Evolutionary conservation across 1,140 invertebrate species (phyloP).

Genomic region (Cepaea nemoralis): DNA sequence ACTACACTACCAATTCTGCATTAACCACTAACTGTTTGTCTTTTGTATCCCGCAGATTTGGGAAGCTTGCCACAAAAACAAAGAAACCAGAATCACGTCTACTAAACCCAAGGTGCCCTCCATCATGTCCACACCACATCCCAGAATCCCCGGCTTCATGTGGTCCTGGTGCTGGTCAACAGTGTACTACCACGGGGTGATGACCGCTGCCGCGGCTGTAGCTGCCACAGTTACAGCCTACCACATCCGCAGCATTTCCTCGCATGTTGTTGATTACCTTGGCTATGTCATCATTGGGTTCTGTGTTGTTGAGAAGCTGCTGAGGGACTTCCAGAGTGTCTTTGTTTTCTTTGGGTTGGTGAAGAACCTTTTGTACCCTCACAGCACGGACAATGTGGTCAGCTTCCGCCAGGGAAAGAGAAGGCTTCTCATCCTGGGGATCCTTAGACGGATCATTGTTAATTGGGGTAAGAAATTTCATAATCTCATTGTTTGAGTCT

Average conservation of each 20-base stretch:
- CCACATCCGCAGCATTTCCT: slow-evolving; percentile 38
- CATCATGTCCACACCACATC: slow-evolving; percentile 23
- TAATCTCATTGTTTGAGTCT: too few relatives aligned
- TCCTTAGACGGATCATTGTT: slow-evolving; percentile 60
- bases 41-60: neutral
- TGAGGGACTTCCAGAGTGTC: slow-evolving; percentile 65
- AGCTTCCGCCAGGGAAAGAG: slow-evolving; percentile 48
- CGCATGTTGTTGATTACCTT: slow-evolving; percentile 45
- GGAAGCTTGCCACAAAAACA: slow-evolving; percentile 26
- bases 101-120: slow-evolving; percentile 19
- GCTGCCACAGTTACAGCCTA: slow-evolving; percentile 50
- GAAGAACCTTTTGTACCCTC: slow-evolving; percentile 66
- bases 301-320: slow-evolving; percentile 63
- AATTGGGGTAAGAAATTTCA: slow-evolving; percentile 63
- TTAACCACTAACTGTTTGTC: too few relatives aligned
- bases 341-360: slow-evolving; percentile 66
- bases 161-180: slow-evolving; percentile 63
- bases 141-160: slow-evolving; percentile 49
- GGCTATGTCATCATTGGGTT: slow-evolving; percentile 65
- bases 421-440: slow-evolving; percentile 54
- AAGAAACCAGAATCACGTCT: slow-evolving; percentile 55
- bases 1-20: too few relatives aligned
- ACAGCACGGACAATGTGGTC: slow-evolving; percentile 34
- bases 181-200: slow-evolving; percentile 61
- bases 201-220: slow-evolving; percentile 56